Evolutionary conservation across 2,113 vertebrate species (phyloP).

Genomic region (Alethe diademata): DNA sequence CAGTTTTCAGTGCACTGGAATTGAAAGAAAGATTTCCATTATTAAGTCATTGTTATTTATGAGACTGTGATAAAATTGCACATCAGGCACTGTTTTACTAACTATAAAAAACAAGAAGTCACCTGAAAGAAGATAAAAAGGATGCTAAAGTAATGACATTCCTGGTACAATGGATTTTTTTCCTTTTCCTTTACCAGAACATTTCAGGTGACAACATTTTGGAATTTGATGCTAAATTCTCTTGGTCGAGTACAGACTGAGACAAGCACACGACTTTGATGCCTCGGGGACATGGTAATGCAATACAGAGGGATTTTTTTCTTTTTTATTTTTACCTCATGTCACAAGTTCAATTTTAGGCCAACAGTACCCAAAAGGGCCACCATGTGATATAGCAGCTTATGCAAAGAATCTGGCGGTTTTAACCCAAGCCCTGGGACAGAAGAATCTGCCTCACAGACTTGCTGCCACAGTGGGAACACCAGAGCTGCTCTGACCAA

Average conservation of each 20-base stretch:
- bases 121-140: not conserved
- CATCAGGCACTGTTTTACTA: not conserved
- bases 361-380: constrained; percentile 24
- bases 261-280: not conserved
- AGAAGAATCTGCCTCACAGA: not conserved
- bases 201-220: constrained; percentile 25
- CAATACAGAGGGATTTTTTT: constrained; percentile 45
- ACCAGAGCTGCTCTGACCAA: not conserved
- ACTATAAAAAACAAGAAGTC: not conserved
- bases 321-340: constrained; percentile 59
- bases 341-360: constrained; percentile 61
- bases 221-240: constrained; percentile 23
- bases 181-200: not conserved
- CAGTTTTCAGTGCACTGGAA: not conserved
- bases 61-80: not conserved
- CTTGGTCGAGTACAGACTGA: not conserved
- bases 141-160: not conserved
- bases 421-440: not conserved
- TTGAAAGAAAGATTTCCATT: not conserved
- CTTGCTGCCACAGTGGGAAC: accelerated
- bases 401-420: not conserved
- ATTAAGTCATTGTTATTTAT: not conserved
- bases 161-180: not conserved
- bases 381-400: not conserved
- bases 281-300: not conserved